phyloP scores from a whole-genome alignment of 2,797 vertebrate species.

The Etheostoma nigrum region DNA sequence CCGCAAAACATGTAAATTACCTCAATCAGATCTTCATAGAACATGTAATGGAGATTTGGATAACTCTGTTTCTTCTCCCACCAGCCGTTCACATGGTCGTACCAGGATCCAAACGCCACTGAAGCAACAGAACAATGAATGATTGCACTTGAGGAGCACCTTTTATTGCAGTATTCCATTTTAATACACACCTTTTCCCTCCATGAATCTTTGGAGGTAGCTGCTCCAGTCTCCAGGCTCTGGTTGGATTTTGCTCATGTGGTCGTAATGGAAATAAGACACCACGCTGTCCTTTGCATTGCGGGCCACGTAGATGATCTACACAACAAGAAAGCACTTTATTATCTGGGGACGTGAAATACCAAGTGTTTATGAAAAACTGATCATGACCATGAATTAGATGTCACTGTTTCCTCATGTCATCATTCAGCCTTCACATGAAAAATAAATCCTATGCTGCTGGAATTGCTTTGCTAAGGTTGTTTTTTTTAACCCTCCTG shows the following conservation, averaged over 20 bases:
- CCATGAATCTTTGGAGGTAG: conserved; percentile 9
- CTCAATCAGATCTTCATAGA: conserved; percentile 65
- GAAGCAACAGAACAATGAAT: conserved; percentile 37
- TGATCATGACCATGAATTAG: neutral
- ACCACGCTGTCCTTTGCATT: conserved; percentile 87
- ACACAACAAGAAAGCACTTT: neutral
- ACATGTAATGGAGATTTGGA: conserved; percentile 70
- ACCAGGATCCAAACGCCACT: conserved; percentile 89
- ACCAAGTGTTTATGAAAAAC: neutral
- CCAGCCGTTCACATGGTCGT: conserved; percentile 84
- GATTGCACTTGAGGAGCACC: neutral
- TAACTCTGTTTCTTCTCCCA: conserved; percentile 85
- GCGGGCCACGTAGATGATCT: conserved; percentile 8
- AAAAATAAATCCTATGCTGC: no score
- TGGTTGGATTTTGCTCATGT: conserved; percentile 76
- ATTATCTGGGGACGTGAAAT: neutral
- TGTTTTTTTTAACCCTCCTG: no score
- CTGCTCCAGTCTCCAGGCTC: conserved; percentile 18
- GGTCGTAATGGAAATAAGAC: conserved; percentile 89
- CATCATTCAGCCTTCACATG: neutral
- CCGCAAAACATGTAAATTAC: conserved; percentile 23
- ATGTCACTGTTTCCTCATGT: neutral
- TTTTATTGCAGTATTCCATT: neutral
- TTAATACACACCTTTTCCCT: conserved; percentile 1
- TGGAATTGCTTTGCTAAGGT: no score